A percentile compares a stretch with the other conserved stretches of the same genome.
phyloP scores from a whole-genome alignment of 2,113 vertebrate genomes.

The Microcebus murinus region DNA sequence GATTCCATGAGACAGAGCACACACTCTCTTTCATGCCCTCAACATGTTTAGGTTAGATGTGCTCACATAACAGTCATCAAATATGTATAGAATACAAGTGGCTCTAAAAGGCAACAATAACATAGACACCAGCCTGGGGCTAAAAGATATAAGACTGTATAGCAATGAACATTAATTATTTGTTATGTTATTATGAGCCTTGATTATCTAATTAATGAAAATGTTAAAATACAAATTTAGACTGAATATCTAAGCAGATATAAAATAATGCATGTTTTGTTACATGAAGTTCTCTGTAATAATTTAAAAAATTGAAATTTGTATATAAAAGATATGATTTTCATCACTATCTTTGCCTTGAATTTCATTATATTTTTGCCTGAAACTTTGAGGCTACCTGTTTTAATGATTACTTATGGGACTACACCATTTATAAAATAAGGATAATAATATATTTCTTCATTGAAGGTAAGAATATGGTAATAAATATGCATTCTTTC shows the following conservation, averaged over 20 bases:
- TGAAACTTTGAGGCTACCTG: background rate
- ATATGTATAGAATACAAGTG: background rate
- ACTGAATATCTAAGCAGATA: background rate
- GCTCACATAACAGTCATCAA: background rate
- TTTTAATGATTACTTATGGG: background rate
- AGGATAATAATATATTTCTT: background rate
- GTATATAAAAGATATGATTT: background rate
- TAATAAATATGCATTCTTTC: background rate
- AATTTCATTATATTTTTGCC: background rate
- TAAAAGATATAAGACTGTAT: background rate
- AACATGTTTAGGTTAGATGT: background rate
- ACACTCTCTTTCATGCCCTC: background rate
- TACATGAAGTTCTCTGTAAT: background rate
- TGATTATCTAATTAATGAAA: background rate
- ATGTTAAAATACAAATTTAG: background rate
- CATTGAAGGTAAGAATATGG: background rate
- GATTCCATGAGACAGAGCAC: background rate
- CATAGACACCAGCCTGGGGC: background rate
- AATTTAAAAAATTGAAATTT: background rate
- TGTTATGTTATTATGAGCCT: background rate
- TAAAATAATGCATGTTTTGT: background rate
- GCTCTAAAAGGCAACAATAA: background rate
- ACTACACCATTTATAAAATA: background rate
- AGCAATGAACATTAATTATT: background rate
- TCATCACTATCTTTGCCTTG: background rate